phyloP scores from a whole-genome alignment of 2,888 invertebrate species.

The Erebia palarica region DNA sequence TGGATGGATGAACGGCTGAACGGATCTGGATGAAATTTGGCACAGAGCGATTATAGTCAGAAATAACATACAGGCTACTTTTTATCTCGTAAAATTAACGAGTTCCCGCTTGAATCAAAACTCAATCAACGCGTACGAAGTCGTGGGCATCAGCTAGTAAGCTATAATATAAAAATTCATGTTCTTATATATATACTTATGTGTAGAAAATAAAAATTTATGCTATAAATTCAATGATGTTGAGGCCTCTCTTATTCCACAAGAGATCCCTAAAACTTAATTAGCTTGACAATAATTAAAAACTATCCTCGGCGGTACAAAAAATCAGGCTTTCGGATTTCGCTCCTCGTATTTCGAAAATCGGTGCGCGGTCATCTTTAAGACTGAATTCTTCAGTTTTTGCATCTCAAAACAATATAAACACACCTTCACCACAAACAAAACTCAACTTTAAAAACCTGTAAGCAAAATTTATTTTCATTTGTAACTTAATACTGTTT shows the following conservation, averaged over 20 bases:
- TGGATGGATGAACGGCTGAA: no score
- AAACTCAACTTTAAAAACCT: constrained; percentile 35
- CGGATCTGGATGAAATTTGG: no score
- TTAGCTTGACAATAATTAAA: constrained; percentile 75
- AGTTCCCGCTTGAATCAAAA: no score
- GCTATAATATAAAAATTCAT: no score
- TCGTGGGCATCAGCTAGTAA: no score
- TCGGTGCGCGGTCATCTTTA: constrained; percentile 67
- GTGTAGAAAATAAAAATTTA: no score
- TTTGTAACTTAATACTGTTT: constrained; percentile 22
- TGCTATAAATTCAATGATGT: no score
- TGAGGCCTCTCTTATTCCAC: constrained; percentile 14
- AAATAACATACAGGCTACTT: no score
- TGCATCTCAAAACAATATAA: constrained; percentile 40
- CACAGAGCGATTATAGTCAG: no score
- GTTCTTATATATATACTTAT: no score
- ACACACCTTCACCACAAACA: constrained; percentile 20
- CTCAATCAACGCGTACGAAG: no score
- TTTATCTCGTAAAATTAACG: no score
- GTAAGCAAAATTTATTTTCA: constrained; percentile 32
- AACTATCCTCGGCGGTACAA: constrained; percentile 60
- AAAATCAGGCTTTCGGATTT: constrained; percentile 74
- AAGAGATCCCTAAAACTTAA: constrained; percentile 59
- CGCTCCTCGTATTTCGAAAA: constrained; percentile 79
- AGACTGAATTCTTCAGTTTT: constrained; percentile 54